Evolutionary conservation across 2,113 vertebrate species (phyloP), one percentile per base, ranked within the genome.

Genomic region (Ciconia maguari): DNA sequence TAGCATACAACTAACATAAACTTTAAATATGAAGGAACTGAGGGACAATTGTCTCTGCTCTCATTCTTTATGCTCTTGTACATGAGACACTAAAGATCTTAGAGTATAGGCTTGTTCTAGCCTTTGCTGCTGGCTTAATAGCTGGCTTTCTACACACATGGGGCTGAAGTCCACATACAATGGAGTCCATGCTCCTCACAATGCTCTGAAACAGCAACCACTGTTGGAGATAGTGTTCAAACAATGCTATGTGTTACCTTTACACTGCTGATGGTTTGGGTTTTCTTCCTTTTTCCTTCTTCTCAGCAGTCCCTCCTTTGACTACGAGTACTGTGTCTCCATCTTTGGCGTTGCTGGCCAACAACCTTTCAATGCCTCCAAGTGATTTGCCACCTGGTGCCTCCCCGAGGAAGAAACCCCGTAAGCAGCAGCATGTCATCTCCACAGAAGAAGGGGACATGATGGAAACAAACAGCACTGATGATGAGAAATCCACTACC

Each of bases 401-500:
- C 75, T 99, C 99, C 5, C 99, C 99, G 0, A 98, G 99, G 89
- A 99, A 99, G 95, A 99, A 99, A 89, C 99, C 99, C 54, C 99
- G 99, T 69, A 99, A 99, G 96, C 99, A 99, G 96, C 99, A 99
- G 97, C 99, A 99, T 0, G 98, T 99, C 54, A 99, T 99, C 95
- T 99, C 99, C 30, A 99, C 99, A 6, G 99, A 99, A 97, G 99
- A 99, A 95, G 99, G 99, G 3, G 99, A 99, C 85, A 99, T 99
- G 99, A 98, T 99, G 98, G 99, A 99, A 98, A 99, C 99, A 24
- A 99, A 99, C 96, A 99, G 99, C 97, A 99, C 99, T 1, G 99
- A 99, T 10, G 99, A 99, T 48, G 99, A 99, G 94, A 99, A 99
- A 95, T 98, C 98, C 51, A 98, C 98, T 46, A 97, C 99, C 91